Conservation (phyloP, 2,113 vertebrate species). For the Trinectes maculatus region DNA sequence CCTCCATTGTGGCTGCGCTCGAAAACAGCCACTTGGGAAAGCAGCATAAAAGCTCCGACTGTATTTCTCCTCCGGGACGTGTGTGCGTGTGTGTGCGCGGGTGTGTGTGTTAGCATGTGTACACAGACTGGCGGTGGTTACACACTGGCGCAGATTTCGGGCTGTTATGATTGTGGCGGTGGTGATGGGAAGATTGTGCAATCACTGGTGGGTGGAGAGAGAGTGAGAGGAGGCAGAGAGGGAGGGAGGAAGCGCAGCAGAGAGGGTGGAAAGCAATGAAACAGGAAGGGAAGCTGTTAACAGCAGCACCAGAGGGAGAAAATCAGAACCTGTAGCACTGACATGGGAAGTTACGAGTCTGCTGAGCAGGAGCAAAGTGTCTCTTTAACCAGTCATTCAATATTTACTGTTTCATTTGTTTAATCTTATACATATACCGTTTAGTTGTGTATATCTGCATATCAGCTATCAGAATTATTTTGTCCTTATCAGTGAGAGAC, state of each 20-base stretch:
- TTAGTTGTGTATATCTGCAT: background rate
- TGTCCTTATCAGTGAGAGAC: too few species aligned
- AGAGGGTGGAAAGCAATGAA: constrained; percentile 41
- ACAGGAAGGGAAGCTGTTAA: constrained; percentile 41
- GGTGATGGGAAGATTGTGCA: constrained; percentile 71
- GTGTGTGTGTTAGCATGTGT: constrained; percentile 45
- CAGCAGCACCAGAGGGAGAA: constrained; percentile 24
- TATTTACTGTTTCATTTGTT: background rate
- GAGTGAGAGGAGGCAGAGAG: constrained; percentile 39
- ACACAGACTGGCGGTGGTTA: constrained; percentile 41
- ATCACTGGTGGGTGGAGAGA: constrained; percentile 66
- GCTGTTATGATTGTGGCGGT: constrained; percentile 66
- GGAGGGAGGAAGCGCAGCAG: constrained; percentile 38
- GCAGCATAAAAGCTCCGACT: constrained; percentile 82
- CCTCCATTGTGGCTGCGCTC: constrained; percentile 83
- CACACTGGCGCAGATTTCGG: constrained; percentile 59
- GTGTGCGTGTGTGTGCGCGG: constrained; percentile 39
- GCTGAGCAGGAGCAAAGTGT: background rate
- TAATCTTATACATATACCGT: too few species aligned
- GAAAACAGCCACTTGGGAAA: constrained; percentile 85
- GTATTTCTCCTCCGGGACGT: constrained; percentile 77
- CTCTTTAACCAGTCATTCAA: constrained; percentile 15
- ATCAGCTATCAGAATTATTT: constrained; percentile 20
- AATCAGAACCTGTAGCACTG: constrained; percentile 37
- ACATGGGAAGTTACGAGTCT: constrained; percentile 7